A percentile compares a stretch with the other conserved stretches of the same genome.
These are phyloP conservation scores for Macrotus californicus DNA, from an alignment of 2,113 vertebrate genomes.

Conservation along the genomic window DNA sequence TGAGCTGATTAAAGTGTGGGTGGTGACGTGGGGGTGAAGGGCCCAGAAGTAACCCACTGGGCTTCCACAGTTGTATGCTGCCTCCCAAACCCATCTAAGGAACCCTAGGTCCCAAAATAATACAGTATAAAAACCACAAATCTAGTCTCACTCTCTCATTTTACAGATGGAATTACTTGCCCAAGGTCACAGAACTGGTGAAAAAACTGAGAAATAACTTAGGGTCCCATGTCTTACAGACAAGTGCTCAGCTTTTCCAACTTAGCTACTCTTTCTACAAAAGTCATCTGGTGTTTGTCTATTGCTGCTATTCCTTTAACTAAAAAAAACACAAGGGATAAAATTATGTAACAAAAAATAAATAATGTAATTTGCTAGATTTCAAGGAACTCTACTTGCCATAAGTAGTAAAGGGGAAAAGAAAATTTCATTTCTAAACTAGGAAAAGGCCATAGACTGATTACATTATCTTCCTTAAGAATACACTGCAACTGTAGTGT, in stretches of 20 bases:
- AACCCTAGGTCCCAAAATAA: neutral
- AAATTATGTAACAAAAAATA: constrained; percentile 3
- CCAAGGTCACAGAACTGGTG: neutral
- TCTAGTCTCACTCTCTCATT: neutral
- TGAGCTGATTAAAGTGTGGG: neutral
- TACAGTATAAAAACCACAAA: constrained; percentile 18
- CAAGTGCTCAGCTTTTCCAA: constrained; percentile 21
- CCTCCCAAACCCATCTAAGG: neutral
- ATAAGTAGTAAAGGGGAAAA: neutral
- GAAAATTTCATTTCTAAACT: constrained; percentile 31
- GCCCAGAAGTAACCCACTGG: neutral
- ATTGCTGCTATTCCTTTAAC: constrained; percentile 22
- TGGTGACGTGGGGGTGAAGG: neutral
- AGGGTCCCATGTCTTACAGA: neutral
- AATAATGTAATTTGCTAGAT: neutral
- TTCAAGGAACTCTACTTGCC: neutral
- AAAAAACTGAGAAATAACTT: neutral
- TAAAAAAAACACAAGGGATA: constrained; percentile 7
- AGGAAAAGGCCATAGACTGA: neutral
- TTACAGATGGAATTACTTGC: neutral
- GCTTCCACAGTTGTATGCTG: neutral
- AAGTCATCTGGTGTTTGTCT: constrained; percentile 18
- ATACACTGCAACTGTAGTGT: neutral
- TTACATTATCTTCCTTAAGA: constrained; percentile 1
- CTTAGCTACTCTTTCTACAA: neutral